A percentile compares a stretch with the other conserved stretches of the same genome.
Evolutionary conservation across 2,113 vertebrate genomes (phyloP).

Genomic region (Delphinapterus leucas): DNA sequence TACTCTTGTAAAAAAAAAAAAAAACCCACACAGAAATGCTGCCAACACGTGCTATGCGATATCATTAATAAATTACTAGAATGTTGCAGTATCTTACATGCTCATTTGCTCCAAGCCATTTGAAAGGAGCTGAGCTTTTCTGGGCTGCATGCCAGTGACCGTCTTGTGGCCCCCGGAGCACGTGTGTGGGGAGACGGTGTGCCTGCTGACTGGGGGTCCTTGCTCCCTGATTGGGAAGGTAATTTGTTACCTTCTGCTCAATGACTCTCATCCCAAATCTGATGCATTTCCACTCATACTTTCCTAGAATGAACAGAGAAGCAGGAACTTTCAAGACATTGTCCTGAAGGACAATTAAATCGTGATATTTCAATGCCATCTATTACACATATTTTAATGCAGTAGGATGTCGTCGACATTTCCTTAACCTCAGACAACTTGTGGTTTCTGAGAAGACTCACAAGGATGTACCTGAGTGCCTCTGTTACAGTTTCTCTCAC

Average conservation of each 20-base stretch:
- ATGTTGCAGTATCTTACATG: not conserved
- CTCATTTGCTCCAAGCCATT: not conserved
- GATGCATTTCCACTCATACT: fast-evolving
- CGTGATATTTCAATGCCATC: not conserved
- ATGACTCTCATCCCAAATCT: not conserved
- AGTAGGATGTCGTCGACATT: not conserved
- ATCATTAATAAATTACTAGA: conserved; percentile 55
- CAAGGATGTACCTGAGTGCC: fast-evolving
- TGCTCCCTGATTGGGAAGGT: not conserved
- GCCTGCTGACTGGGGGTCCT: not conserved
- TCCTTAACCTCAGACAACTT: not conserved
- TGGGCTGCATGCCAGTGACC: not conserved
- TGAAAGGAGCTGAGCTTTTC: not conserved
- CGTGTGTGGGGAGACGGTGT: fast-evolving
- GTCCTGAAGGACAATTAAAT: not conserved
- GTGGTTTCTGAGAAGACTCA: not conserved
- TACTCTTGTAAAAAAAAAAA: not conserved
- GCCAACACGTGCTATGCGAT: not conserved
- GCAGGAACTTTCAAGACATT: too few relatives aligned
- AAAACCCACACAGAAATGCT: not conserved
- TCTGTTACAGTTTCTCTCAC: not conserved
- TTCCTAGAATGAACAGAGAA: not conserved
- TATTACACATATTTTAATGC: not conserved
- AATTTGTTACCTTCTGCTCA: not conserved
- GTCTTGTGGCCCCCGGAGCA: not conserved